Base-by-base conservation (phyloP, 2,888 invertebrate genomes). In the Drosophila falleni region DNA sequence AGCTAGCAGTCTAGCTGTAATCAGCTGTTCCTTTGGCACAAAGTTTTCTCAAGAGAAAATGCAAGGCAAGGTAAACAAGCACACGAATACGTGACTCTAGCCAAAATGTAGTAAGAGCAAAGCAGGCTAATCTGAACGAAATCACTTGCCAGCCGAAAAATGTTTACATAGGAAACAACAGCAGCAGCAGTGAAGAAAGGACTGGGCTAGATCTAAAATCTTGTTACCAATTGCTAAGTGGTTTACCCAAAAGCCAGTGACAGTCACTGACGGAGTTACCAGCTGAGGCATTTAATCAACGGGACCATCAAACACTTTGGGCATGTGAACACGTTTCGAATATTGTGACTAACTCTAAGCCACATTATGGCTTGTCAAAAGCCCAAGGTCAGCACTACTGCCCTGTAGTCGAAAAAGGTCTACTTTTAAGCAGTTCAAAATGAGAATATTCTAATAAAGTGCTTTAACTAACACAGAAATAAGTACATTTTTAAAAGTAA, bases 351-450 rank as follows among this genome's bases (percentile, higher is more conserved):
- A 49, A 41, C 19, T 62, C 51, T 15, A 26, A 16, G 23, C 42
- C 37, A 50, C 15, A 42, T 66, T 55, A 13, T 29, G 62, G 71
- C 55, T 62, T 71, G 61, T 49, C 65, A 42, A 53, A 23, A 55
- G 58, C 66, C 53, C 78, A 78, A 75, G 73, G 75, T 78, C 73
- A 64, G 56, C 56, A n/a, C 15, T 47, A 78, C 78, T 78, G 74
- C 73, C 74, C 74, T 73, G 39, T 51, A 50, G n/a, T 31, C 42
- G n/a, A 29, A 39, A 33, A 35, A n/a, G 11, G 15, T 60, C 44
- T 46, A 15, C 44, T 54, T 67, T 56, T 35, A 16, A 29, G 46
- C 15, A 15, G 9, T n/a, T 15, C 15, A 26, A 41, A 54, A 15
- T 6, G 8, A n/a, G 5, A 13, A n/a, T 15, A 9, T 3, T 13